Percentiles rank a stretch among this genome's conserved stretches.
These are phyloP conservation scores for Alloscopus bannaensis DNA, from an alignment of 2,888 invertebrate species.

Conservation along the genomic window DNA sequence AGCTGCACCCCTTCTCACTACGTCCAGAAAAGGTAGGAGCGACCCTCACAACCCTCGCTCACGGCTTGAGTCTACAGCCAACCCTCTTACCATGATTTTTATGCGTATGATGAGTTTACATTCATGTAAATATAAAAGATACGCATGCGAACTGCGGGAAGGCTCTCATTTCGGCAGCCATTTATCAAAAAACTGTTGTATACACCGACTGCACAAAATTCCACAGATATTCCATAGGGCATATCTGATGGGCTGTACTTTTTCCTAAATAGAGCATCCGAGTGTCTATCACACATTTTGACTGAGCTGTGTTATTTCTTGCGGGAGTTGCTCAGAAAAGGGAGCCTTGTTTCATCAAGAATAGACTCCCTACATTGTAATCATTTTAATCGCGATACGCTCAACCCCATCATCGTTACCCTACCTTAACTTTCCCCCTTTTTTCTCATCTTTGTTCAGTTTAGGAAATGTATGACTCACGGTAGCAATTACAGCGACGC, in stretches of 20 bases:
- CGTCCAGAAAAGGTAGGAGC: slow-evolving; percentile 30
- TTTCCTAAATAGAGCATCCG: too few species aligned
- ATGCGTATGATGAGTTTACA: too few species aligned
- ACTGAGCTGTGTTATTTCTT: slow-evolving; percentile 35
- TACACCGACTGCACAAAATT: too few species aligned
- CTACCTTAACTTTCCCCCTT: not conserved
- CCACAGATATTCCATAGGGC: too few species aligned
- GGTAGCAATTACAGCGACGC: too few species aligned
- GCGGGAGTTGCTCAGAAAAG: slow-evolving; percentile 5
- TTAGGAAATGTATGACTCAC: too few species aligned
- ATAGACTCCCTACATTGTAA: slow-evolving; percentile 37
- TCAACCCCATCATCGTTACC: slow-evolving; percentile 12
- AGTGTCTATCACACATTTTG: slow-evolving; percentile 4
- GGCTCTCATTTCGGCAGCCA: too few species aligned
- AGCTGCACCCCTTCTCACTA: slow-evolving; percentile 9
- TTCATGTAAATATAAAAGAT: too few species aligned
- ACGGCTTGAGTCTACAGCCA: not conserved
- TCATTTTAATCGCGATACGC: slow-evolving; percentile 52
- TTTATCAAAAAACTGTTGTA: too few species aligned
- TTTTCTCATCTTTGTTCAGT: not conserved
- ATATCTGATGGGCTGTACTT: too few species aligned
- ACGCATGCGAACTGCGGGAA: too few species aligned
- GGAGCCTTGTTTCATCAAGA: slow-evolving; percentile 34
- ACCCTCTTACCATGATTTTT: too few species aligned
- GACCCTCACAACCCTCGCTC: slow-evolving; percentile 28